Percentiles rank a stretch among this genome's conserved stretches.
These are phyloP conservation scores for Sialia sialis DNA, from an alignment of 2,113 vertebrate species.

Conservation along the genomic window DNA sequence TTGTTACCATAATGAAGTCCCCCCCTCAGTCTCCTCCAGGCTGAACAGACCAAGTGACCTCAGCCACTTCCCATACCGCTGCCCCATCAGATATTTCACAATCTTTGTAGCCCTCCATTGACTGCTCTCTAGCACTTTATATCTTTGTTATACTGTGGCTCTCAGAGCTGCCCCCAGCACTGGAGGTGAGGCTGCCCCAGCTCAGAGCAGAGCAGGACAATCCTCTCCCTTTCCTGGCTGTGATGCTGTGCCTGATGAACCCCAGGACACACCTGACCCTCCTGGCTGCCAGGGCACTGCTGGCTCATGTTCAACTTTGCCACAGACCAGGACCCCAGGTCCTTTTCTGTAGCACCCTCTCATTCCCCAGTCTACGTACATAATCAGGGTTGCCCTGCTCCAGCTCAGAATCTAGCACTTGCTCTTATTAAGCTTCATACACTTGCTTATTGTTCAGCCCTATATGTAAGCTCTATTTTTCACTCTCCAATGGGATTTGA, in stretches of 20 bases:
- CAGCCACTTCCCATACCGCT: rapidly evolving
- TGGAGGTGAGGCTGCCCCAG: rapidly evolving
- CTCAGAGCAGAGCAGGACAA: neutral
- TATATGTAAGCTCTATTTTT: neutral
- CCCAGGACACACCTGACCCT: rapidly evolving
- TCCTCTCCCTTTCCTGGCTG: rapidly evolving
- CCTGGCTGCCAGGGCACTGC: neutral
- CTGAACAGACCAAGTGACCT: neutral
- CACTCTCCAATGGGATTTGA: neutral
- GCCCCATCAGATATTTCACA: neutral
- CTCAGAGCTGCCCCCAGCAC: neutral
- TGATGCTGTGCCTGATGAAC: rapidly evolving
- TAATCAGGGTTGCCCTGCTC: neutral
- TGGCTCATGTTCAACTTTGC: rapidly evolving
- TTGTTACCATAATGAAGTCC: neutral
- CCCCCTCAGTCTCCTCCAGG: neutral
- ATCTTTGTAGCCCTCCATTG: neutral
- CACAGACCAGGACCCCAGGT: rapidly evolving
- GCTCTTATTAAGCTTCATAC: neutral
- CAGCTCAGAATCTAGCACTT: neutral
- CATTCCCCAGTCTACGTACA: rapidly evolving
- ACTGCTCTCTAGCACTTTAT: rapidly evolving
- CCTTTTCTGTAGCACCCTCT: rapidly evolving
- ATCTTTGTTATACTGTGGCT: rapidly evolving
- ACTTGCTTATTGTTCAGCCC: neutral